Evolutionary conservation across 2,113 vertebrate species (phyloP), one percentile per base, ranked within the genome.

Genomic region (Oxyruncus cristatus): DNA sequence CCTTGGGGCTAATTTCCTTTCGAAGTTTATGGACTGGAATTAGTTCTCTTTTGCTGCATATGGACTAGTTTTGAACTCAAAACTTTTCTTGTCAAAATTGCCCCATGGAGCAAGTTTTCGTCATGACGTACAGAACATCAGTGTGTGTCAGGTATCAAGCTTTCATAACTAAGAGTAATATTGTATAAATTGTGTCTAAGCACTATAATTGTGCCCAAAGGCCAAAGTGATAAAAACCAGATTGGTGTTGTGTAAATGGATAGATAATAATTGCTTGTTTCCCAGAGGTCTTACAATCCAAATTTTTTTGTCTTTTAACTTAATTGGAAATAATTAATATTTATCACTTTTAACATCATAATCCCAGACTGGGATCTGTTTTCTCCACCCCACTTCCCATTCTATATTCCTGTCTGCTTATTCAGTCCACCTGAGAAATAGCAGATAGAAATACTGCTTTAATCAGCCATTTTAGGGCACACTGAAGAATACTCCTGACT

Each of bases 281-380:
- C 76, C 76, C 93, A 91, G 62, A 75, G 46, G n/a, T 73, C 41
- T 89, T 88, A 41, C 32, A 65, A 47, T 85, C 6, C 1, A 62
- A 84, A 67, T 32, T 33, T 73, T 78, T 92, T 59, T 44, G 3
- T 33, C 5, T 93, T 73, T 87, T 65, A 89, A 73, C 58, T 94
- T 95, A 94, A 89, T 79, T 82, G 46, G 52, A 94, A 91, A 95
- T 91, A 93, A 95, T 96, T 91, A 92, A 89, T 93, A 92, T 95
- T 96, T 91, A 92, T 94, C 28, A 79, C 50, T 95, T 94, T 88
- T 79, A 68, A 59, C 82, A 87, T 67, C 35, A 74, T 82, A 94
- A 88, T 91, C 83, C 35, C 73, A 58, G 59, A 9, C 62, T 68
- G 94, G 67, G 77, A 92, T 82, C 47, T 90, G 23, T 92, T 89